These are phyloP conservation scores for Rhagonycha lutea DNA, from an alignment of 2,888 invertebrate species.

Conservation along the genomic window DNA sequence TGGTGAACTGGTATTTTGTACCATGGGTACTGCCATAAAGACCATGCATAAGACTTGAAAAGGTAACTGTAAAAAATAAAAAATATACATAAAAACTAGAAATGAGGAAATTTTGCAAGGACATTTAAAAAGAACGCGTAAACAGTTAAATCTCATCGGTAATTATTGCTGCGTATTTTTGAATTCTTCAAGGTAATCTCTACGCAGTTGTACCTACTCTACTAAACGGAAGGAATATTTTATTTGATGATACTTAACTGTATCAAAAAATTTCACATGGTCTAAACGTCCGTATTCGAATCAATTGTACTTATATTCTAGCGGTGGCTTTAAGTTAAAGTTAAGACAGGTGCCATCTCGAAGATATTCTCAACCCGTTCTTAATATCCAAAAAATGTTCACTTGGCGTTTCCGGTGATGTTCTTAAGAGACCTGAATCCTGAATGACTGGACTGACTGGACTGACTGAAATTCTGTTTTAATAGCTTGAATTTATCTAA, in stretches of 20 bases:
- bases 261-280: not conserved
- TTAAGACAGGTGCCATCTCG: not conserved
- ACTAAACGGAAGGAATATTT: not conserved
- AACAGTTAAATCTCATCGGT: not conserved
- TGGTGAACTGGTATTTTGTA: conserved; percentile 41
- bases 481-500: not conserved
- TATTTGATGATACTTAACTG: not conserved
- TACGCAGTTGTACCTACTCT: not conserved
- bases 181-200: not conserved
- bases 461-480: not conserved
- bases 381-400: not conserved
- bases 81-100: conserved; percentile 1
- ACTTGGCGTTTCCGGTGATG: not conserved
- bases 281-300: not conserved
- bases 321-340: not conserved
- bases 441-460: not conserved
- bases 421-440: not conserved
- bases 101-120: conserved; percentile 7
- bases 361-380: not conserved
- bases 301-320: not conserved
- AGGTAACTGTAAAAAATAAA: conserved; percentile 20
- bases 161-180: not conserved
- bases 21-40: conserved; percentile 21
- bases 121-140: not conserved
- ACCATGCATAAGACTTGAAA: conserved; percentile 12